A percentile compares a stretch with the other conserved stretches of the same genome.
Conservation (phyloP, 2,888 invertebrate species). For the Drosophila gaucha region DNA sequence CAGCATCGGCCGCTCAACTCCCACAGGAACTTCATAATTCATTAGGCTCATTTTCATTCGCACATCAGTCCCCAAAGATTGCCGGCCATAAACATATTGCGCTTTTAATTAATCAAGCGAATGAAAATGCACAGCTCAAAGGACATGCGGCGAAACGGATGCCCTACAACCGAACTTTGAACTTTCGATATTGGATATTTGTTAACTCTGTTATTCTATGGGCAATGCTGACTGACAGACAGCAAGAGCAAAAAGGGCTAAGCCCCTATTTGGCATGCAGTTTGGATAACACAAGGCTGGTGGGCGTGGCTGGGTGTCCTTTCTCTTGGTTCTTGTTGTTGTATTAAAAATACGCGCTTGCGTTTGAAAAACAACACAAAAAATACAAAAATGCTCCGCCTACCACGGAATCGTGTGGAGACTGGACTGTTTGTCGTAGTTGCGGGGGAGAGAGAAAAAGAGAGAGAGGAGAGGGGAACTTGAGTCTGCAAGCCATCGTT, state of each 20-base stretch:
- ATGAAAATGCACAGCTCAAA: slow-evolving; percentile 55
- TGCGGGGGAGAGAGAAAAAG: no score
- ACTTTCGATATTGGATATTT: slow-evolving; percentile 67
- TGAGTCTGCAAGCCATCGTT: slow-evolving; percentile 49
- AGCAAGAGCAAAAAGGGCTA: slow-evolving; percentile 49
- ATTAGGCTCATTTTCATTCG: slow-evolving; percentile 44
- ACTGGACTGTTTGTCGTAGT: background rate
- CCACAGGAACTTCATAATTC: slow-evolving; percentile 56
- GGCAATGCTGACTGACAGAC: slow-evolving; percentile 25
- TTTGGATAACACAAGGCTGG: background rate
- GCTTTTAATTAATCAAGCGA: slow-evolving; percentile 76
- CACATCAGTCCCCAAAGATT: slow-evolving; percentile 56
- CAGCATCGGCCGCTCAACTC: slow-evolving; percentile 27
- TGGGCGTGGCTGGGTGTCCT: slow-evolving; percentile 22
- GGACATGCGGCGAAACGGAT: slow-evolving; percentile 54
- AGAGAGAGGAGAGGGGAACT: background rate
- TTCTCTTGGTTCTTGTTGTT: slow-evolving; percentile 40
- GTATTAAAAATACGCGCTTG: slow-evolving; percentile 84
- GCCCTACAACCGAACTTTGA: slow-evolving; percentile 74
- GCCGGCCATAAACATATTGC: slow-evolving; percentile 67
- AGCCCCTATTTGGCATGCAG: slow-evolving; percentile 65
- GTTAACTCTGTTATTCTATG: slow-evolving; percentile 41
- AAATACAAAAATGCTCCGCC: slow-evolving; percentile 83
- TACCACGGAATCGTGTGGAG: slow-evolving; percentile 35
- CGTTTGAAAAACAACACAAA: slow-evolving; percentile 80